Base-by-base conservation (phyloP, 2,888 invertebrate species). In the Thysanoteuthis rhombus region DNA sequence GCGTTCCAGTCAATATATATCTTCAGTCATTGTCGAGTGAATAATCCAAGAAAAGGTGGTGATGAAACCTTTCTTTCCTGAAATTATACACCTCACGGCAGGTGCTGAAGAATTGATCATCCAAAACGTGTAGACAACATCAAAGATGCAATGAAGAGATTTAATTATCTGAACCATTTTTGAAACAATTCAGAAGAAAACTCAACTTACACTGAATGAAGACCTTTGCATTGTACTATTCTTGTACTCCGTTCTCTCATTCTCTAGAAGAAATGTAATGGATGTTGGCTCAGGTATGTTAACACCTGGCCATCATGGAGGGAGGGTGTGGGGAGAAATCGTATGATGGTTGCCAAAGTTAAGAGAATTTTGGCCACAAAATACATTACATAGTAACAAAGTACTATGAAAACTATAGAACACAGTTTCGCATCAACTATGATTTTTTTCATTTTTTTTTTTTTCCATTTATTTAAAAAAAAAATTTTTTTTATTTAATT, bases 361-460 rank as follows among this genome's bases (percentile, higher is more conserved):
- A 75, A 75, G 16, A n/a, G 36, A 75, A 75, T 25, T 75, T 36
- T 75, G 75, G 75, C 75, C 16, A 75, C 75, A 75, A 75, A 75
- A 75, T 75, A 75, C 75, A 75, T 75, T 75, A 75, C 75, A 75
- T 75, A 75, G 75, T 75, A 75, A 75, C 75, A n/a, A 75, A 16
- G 12, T 75, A 75, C 75, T 75, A 75, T 75, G 75, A n/a, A 75
- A 75, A 75, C 75, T 75, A 75, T 75, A 75, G n/a, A 75, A 75
- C n/a, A 75, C 75, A 75, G 75, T 75, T 75, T 75, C 75, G 75
- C 75, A 75, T 75, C 75, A 75, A 75, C 75, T 75, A 75, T n/a
- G 12, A 75, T 36, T 75, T 75, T n/a, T 52, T 52, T 52, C 0
- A 42, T 42, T 42, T 75, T 75, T n/a, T 52, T 52, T 52, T 4